These are phyloP conservation scores for Rhizoglyphus robini DNA, from an alignment of 1,140 invertebrate genomes.

Conservation along the genomic window DNA sequence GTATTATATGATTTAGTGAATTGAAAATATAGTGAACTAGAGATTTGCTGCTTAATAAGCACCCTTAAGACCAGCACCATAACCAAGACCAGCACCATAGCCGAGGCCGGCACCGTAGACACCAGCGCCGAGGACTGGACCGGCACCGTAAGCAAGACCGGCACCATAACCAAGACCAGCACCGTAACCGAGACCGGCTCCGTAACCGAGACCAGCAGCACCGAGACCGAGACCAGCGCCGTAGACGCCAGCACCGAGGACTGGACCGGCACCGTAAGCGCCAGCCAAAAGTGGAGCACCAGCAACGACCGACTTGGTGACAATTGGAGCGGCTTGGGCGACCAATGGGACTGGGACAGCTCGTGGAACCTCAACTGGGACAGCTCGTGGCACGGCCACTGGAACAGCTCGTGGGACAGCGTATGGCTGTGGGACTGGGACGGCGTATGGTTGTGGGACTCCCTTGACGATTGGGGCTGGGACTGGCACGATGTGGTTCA, in stretches of 20 bases:
- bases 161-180: too few species aligned
- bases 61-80: too few species aligned
- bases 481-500: background rate
- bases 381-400: constrained; percentile 11
- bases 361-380: constrained; percentile 18
- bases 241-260: too few species aligned
- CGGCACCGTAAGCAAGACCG: too few species aligned
- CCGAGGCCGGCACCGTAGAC: too few species aligned
- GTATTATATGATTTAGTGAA: too few species aligned
- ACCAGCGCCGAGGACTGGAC: too few species aligned
- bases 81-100: too few species aligned
- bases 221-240: background rate
- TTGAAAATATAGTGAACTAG: too few species aligned
- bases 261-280: constrained; percentile 3
- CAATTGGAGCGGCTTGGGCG: constrained; percentile 18
- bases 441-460: constrained; percentile 16
- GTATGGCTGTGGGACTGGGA: constrained; percentile 10
- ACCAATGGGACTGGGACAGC: constrained; percentile 14
- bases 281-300: background rate
- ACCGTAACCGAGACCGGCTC: too few species aligned
- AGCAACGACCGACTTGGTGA: constrained; percentile 12
- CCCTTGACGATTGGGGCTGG: constrained; percentile 16
- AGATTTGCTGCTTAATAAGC: too few species aligned
- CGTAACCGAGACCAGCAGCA: background rate
- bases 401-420: constrained; percentile 18